These are phyloP conservation scores for Eriocheir sinensis DNA, from an alignment of 1,140 invertebrate genomes.

Conservation along the genomic window DNA sequence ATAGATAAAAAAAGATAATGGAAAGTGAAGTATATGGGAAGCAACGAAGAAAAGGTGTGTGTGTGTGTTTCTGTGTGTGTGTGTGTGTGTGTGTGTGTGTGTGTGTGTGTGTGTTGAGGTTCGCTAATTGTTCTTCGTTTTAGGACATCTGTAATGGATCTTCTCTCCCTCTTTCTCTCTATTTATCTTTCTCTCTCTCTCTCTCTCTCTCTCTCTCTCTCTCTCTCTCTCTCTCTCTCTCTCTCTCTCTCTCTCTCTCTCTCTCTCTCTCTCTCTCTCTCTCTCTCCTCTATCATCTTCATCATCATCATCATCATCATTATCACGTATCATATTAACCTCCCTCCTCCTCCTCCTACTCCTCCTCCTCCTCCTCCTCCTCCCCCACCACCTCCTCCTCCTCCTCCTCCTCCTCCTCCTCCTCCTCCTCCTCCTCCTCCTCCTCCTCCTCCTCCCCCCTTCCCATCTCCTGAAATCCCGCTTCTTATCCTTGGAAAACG, in stretches of 20 bases:
- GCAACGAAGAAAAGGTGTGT: no score
- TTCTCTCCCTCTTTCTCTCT: neutral
- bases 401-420: neutral
- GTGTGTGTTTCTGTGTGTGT: conserved; percentile 17
- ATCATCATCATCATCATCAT: conserved; percentile 45
- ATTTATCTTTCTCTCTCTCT: neutral
- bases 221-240: conserved; percentile 14
- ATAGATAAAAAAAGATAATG: no score
- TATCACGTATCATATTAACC: neutral
- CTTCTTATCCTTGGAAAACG: no score
- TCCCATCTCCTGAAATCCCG: neutral
- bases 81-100: conserved; percentile 26
- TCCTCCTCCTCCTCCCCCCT: neutral
- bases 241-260: conserved; percentile 1
- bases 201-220: conserved; percentile 14
- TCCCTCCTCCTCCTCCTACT: neutral
- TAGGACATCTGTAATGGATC: neutral
- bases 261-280: neutral
- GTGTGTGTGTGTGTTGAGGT: neutral
- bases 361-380: neutral
- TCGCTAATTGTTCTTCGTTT: neutral
- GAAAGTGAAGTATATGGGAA: no score
- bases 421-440: neutral
- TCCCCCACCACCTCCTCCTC: neutral
- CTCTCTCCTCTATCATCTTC: neutral